Base-by-base conservation (phyloP, 2,113 vertebrate species). In the Pseudolaguvia tuberculata region DNA sequence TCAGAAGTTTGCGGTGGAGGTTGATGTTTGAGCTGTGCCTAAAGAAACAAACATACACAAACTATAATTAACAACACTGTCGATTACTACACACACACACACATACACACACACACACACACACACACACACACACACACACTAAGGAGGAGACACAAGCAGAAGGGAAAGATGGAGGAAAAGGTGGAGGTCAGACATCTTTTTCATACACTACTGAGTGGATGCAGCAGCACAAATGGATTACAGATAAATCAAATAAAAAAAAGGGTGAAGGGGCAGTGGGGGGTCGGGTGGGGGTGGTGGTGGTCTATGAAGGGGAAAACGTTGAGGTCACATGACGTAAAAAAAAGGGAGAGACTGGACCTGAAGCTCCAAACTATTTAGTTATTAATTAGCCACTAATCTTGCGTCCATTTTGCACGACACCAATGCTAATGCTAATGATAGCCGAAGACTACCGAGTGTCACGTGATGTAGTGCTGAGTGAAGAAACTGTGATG, bases 21-120 rank as follows among this genome's bases (percentile, higher is more conserved):
- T 98, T 99, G 92, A 99, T 99, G 92, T 99, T 98, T 91, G 96
- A 97, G 91, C 97, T 99, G 91, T 99, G 97, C 93, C 97, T 99
- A 73, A n/a, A 14, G 72, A 18, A 17, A 48, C 67, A 29, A 11
- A 74, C 5, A 57, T 66, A 57, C 15, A 67, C 39, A 42, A 8
- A 47, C 29, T 29, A 25, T 48, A 10, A 48, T 25, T 48, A 13
- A 23, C 17, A 65, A 17, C 12, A 0, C 5, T 4, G 21, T 47
- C n/a, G 2, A n/a, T 6, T 63, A 21, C 17, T n/a, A 42, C 8
- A 42, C 39, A 42, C 39, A 42, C 39, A 42, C 39, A 42, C 39
- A 42, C 39, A 42, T 8, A 42, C 39, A 42, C 39, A 42, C 39
- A 42, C 39, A 42, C 39, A 42, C 39, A 7, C 9, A 8, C 4